These are phyloP conservation scores for Sturnira hondurensis DNA, from an alignment of 2,113 vertebrate genomes.

Conservation along the genomic window DNA sequence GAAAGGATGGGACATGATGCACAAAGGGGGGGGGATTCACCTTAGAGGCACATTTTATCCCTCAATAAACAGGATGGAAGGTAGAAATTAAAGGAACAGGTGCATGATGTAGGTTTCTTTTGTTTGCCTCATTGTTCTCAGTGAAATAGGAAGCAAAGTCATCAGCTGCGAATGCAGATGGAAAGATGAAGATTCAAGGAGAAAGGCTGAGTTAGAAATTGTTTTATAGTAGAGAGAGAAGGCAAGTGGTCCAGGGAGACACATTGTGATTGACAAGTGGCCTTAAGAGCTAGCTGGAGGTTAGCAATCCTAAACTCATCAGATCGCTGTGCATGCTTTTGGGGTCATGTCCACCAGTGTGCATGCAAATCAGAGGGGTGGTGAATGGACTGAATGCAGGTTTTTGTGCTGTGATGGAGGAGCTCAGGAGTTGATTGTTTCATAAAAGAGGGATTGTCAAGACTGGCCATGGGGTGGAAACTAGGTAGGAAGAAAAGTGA, in stretches of 20 bases:
- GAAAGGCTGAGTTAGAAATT: background rate
- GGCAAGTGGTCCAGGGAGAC: too few relatives aligned
- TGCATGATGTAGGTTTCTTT: background rate
- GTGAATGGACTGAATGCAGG: background rate
- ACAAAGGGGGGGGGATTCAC: background rate
- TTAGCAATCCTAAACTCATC: background rate
- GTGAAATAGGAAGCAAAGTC: background rate
- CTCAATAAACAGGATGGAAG: background rate
- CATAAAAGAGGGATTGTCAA: background rate
- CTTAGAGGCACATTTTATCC: background rate
- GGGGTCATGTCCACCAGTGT: background rate
- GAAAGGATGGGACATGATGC: background rate
- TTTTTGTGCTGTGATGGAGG: too few relatives aligned
- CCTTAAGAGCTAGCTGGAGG: background rate
- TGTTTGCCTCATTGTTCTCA: background rate
- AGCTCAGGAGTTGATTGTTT: background rate
- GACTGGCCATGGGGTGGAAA: background rate
- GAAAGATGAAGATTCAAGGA: background rate
- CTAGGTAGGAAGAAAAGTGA: background rate
- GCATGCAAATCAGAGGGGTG: background rate
- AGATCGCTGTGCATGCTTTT: background rate
- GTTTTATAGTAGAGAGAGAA: background rate
- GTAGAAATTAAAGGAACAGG: background rate
- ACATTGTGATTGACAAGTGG: background rate
- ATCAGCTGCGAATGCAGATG: background rate